phyloP scores from a whole-genome alignment of 2,888 invertebrate species.

The Xestoiulus laeticollis region DNA sequence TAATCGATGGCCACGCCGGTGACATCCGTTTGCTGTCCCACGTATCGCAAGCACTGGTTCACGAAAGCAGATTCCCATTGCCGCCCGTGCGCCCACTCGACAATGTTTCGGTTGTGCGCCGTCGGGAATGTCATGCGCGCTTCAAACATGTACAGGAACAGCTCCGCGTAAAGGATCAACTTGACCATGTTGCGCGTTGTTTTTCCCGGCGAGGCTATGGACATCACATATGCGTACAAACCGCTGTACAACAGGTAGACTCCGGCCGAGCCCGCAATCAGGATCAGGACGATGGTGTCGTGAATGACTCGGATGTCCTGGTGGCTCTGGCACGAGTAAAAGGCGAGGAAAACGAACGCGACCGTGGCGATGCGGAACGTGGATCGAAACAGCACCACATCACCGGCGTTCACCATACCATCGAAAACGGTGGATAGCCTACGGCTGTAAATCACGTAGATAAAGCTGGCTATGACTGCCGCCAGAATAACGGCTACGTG shows the following conservation, averaged over 20 bases:
- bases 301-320: conserved; percentile 48
- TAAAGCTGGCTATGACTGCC: neutral
- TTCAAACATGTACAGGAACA: conserved; percentile 53
- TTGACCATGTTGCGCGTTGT: conserved; percentile 49
- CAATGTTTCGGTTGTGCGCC: conserved; percentile 31
- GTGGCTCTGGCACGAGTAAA: conserved; percentile 48
- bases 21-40: conserved; percentile 50
- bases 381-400: conserved; percentile 32
- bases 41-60: conserved; percentile 51
- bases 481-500: conserved; percentile 42
- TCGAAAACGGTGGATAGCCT: neutral
- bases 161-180: conserved; percentile 53
- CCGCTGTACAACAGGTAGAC: conserved; percentile 47
- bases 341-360: neutral
- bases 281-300: conserved; percentile 50
- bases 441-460: neutral
- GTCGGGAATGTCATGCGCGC: conserved; percentile 48
- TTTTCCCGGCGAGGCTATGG: conserved; percentile 4
- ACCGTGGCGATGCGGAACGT: conserved; percentile 19
- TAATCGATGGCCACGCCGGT: conserved; percentile 53
- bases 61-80: conserved; percentile 53
- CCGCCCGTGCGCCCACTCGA: conserved; percentile 48
- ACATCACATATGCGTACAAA: conserved; percentile 45
- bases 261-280: conserved; percentile 25
- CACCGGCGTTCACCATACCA: neutral